Evolutionary conservation across 2,888 invertebrate genomes (phyloP).

Genomic region (Napeogenes inachia): DNA sequence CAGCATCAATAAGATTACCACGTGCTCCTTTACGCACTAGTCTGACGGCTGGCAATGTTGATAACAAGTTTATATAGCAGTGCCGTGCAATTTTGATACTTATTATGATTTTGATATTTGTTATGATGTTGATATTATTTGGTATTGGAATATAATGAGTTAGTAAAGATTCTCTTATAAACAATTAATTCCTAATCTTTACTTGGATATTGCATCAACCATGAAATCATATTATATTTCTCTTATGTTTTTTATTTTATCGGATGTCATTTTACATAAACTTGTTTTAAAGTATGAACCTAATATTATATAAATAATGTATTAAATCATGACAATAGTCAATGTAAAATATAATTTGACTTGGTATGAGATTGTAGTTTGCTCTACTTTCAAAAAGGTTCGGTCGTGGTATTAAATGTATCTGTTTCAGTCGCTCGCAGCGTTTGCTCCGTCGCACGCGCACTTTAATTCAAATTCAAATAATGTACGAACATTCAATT

Average conservation of each 20-base stretch:
- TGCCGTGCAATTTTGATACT: conserved; percentile 42
- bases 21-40: conserved; percentile 54
- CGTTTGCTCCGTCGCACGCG: conserved; percentile 47
- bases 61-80: conserved; percentile 50
- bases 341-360: no score
- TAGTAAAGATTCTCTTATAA: not conserved
- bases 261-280: no score
- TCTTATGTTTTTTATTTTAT: no score
- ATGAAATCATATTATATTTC: no score
- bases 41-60: conserved; percentile 45
- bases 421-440: conserved; percentile 41
- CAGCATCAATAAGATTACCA: conserved; percentile 48
- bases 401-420: conserved; percentile 22
- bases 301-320: no score
- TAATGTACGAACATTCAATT: conserved; percentile 46
- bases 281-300: no score
- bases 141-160: conserved; percentile 2
- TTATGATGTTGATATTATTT: no score
- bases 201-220: no score
- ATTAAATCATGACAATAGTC: no score
- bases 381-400: conserved; percentile 33
- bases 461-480: conserved; percentile 52
- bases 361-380: not conserved
- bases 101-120: conserved; percentile 3
- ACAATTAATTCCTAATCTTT: no score